Base-by-base conservation (phyloP, 2,113 vertebrate species). In the Budorcas taxicolor region DNA sequence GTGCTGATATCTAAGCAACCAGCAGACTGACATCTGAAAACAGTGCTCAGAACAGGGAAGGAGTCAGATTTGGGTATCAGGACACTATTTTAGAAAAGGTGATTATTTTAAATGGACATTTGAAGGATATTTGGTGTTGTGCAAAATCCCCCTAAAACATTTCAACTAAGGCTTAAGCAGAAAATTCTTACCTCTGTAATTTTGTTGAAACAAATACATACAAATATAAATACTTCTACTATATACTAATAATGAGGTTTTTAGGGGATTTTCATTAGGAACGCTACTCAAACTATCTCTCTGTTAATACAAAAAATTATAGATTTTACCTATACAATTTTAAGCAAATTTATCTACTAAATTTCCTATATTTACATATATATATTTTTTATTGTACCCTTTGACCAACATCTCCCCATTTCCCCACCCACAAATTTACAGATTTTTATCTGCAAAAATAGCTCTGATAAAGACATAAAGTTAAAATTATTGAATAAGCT, bases 1-100 rank as follows among this genome's bases (percentile, higher is more conserved):
- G 87, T 83, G 52, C 62, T 94, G 45, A 52, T 95, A 90, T 95
- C 96, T 71, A 76, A 97, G 97, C 92, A 95, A 91, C 94, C 83
- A 94, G 43, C 40, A 50, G 45, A 36, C 29, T 57, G 91, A 85
- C 19, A 89, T 94, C 71, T 86, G 52, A 83, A 96, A 90, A 71
- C 40, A 95, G 57, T 19, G 9, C 21, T 71, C 50, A 13, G 40
- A 14, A 36, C 43, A 83, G 53, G 21, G 17, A 5, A 90, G 52
- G 50, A 40, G n/a, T 6, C 74, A 33, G 87, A 76, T 74, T 89
- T 36, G 25, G 71, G 55, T 83, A 94, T 96, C 96, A 60, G 67
- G 94, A 90, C 43, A 15, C 90, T 94, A 91, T 95, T 97, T 97
- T 97, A 93, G 95, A 93, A 96, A 74, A 19, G 17, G 9, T 15